Base-by-base conservation (phyloP, 37 sponge, comb jelly and placozoan genomes). In the Mnemiopsis leidyi region DNA sequence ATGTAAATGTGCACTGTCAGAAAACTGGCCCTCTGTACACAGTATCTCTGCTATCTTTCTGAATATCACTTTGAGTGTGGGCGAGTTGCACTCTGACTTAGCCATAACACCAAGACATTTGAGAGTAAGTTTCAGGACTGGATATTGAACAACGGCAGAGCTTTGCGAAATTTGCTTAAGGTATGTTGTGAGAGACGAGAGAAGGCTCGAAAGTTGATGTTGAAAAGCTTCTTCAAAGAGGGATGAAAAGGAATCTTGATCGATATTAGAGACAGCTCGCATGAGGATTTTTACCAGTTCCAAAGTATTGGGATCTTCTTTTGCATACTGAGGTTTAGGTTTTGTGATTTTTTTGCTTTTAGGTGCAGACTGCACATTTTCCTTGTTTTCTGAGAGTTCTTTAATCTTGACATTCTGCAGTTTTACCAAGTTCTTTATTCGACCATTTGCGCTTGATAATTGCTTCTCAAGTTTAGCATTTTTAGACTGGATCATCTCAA, bases 31-130 rank as follows among this genome's bases (percentile, higher is more conserved):
- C 82, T 79, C 37, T 5, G 82, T 33, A 32, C 36, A 2, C 36
- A 79, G 82, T 29, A 79, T 31, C 33, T 79, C 82, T 7, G 82
- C 21, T 5, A 79, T 29, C 82, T 35, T 79, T 36, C 82, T 79
- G 21, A 32, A 79, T 18, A 79, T 32, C 2, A 35, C 36, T 31
- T 79, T 79, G 23, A 79, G 9, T 1, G 82, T 79, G 24, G 73
- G 73, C 3, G 33, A 33, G 29, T 2, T 79, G 82, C 1, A 35
- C 82, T 79, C 82, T 5, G 82, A 29, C 2, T 69, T 25, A 32
- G 20, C 36, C 82, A 79, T 79, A 9, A 35, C 82, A 7, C 20
- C 33, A 32, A 79, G 2, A 79, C 82, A 79, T 23, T 79, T 79
- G 21, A 79, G 37, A 13, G 82, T 79, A 1, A 79, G 37, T 35